phyloP scores from a whole-genome alignment of 2,797 vertebrate species.

The Myotis planiceps region DNA sequence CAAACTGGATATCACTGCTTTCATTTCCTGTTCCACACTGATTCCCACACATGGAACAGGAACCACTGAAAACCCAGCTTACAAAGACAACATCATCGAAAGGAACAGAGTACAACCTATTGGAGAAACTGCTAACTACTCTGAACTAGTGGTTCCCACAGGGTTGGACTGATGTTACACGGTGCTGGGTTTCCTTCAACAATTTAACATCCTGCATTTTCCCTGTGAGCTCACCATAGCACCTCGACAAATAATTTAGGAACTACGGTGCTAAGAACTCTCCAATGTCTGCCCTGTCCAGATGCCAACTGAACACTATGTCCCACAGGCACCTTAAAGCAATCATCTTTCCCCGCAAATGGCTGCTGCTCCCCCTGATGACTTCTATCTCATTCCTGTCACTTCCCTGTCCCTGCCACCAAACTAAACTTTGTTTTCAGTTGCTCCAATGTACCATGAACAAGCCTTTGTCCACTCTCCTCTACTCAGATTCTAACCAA shows the following conservation, averaged over 20 bases:
- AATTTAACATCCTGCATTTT: not conserved
- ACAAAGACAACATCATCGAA: not conserved
- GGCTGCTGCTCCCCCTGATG: not conserved
- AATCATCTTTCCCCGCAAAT: not conserved
- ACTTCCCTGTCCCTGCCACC: not conserved
- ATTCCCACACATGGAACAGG: not conserved
- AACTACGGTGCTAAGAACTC: not conserved
- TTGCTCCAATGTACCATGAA: not conserved
- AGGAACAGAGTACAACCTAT: not conserved
- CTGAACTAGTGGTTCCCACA: not conserved
- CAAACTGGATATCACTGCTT: not conserved
- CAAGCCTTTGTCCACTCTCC: not conserved
- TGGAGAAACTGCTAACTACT: not conserved
- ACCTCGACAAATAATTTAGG: not conserved
- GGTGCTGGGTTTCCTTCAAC: not conserved
- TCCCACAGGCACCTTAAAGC: not conserved
- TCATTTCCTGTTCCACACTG: not conserved
- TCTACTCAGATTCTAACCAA: not conserved
- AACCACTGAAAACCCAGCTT: not conserved
- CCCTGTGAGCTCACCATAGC: not conserved
- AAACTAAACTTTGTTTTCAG: not conserved
- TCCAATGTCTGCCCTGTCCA: not conserved
- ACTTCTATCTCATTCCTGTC: not conserved
- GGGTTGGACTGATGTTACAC: not conserved
- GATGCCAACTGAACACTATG: not conserved